Percentiles rank a stretch among this genome's conserved stretches.
These are phyloP conservation scores for Mugil cephalus DNA, from an alignment of 2,113 vertebrate species.

Conservation along the genomic window DNA sequence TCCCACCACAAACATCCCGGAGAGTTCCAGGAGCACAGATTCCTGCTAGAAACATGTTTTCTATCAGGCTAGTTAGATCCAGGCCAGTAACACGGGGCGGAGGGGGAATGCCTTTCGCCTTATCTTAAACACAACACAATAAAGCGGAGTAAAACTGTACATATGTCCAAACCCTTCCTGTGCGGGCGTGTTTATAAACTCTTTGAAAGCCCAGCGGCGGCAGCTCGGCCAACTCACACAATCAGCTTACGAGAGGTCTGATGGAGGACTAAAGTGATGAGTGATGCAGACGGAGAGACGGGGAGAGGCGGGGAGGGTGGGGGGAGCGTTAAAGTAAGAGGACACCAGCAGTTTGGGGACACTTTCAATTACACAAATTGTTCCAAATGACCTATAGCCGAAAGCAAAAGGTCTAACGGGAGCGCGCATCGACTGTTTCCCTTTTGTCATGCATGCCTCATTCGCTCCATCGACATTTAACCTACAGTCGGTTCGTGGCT, in stretches of 20 bases:
- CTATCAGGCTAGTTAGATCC: conserved; percentile 15
- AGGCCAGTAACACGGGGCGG: neutral
- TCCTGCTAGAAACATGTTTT: conserved; percentile 43
- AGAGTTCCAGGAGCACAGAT: conserved; percentile 24
- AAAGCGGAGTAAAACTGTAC: neutral
- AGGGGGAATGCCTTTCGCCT: neutral
- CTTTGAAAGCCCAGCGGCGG: conserved; percentile 10
- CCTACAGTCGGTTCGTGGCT: neutral
- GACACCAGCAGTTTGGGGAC: conserved; percentile 37
- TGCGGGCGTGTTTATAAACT: conserved; percentile 17
- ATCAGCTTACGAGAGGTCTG: conserved; percentile 42
- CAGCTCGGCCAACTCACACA: conserved; percentile 25
- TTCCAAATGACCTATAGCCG: conserved; percentile 51
- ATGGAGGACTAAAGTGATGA: conserved; percentile 34
- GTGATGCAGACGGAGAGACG: neutral
- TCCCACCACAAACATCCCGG: conserved; percentile 33
- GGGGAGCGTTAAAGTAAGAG: conserved; percentile 6
- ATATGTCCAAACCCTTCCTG: neutral
- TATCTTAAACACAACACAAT: neutral
- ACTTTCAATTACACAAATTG: conserved; percentile 51
- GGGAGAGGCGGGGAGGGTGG: neutral
- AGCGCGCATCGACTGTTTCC: conserved; percentile 21
- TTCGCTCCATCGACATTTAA: conserved; percentile 11
- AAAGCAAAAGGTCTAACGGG: conserved; percentile 34
- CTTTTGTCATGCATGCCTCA: neutral